Base-by-base conservation (phyloP, 2,797 vertebrate genomes). In the Poecilia wingei region DNA sequence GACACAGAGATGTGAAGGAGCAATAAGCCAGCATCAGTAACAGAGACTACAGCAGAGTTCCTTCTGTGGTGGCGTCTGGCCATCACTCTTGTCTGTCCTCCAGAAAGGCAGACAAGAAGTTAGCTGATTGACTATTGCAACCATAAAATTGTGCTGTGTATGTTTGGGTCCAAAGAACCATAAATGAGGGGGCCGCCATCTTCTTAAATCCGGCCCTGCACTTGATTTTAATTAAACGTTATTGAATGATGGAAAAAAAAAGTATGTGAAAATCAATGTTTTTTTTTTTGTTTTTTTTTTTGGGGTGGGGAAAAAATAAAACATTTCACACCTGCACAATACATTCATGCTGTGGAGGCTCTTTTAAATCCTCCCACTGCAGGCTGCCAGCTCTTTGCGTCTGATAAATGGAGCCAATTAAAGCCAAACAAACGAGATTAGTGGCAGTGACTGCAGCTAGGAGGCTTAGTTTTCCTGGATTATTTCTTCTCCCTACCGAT, bases 341-440 rank as follows among this genome's bases (percentile, higher is more conserved):
- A 25, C 2, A 41, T 43, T n/a, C 25, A 43, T 43, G 10, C 66
- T n/a, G 10, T 25, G 1, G 39, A 69, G 64, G 22, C 76, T 70
- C 55, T 78, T 66, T 74, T 75, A 9, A 74, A 77, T 76, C 51
- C 66, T 69, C 66, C 28, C 76, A 77, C 74, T 70, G 78, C 55
- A 78, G 75, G 64, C 31, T 64, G 41, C 45, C 74, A 81, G 51
- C 22, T 36, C 70, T 71, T 6, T 51, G 71, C 74, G 77, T 81
- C 79, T 84, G 73, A 76, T 55, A 81, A 72, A 77, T 73, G 66
- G 49, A 71, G 75, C 76, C 82, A 75, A 78, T 77, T 80, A 76
- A 59, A 64, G 71, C 79, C 68, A 36, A 28, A 79, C 31, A 76
- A 74, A 61, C 36, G 31, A 18, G 71, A 22, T 43, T 61, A 64